Conservation (phyloP, 2,888 invertebrate species). For the Drosophila maculinotata region DNA sequence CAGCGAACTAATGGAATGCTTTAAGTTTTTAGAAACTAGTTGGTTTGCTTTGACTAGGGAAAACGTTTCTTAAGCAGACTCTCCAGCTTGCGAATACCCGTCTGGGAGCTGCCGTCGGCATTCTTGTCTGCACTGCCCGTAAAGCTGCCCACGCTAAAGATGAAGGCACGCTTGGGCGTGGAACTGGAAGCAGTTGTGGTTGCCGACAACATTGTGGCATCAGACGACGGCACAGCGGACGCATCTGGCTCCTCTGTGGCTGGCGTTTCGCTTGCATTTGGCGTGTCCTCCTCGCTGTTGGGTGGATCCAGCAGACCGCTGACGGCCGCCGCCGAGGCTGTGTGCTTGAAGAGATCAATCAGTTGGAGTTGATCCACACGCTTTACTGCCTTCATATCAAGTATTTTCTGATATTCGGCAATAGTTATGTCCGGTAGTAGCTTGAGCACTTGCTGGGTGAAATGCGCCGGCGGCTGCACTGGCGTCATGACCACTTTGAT, state of each 20-base stretch:
- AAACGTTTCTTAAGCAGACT: slow-evolving; percentile 87
- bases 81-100: slow-evolving; percentile 86
- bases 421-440: slow-evolving; percentile 95
- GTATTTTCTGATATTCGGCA: slow-evolving; percentile 96
- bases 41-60: slow-evolving; percentile 70
- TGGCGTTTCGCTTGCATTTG: slow-evolving; percentile 13
- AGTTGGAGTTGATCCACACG: slow-evolving; percentile 87
- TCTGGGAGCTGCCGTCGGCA: slow-evolving; percentile 71
- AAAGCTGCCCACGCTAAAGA: slow-evolving; percentile 83
- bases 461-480: slow-evolving; percentile 90
- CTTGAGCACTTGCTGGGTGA: slow-evolving; percentile 95
- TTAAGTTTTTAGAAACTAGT: slow-evolving; percentile 11
- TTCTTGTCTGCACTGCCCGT: slow-evolving; percentile 79
- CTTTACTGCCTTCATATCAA: slow-evolving; percentile 96
- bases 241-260: slow-evolving; percentile 37
- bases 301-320: slow-evolving; percentile 56
- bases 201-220: slow-evolving; percentile 29
- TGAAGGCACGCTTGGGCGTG: slow-evolving; percentile 83
- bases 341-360: slow-evolving; percentile 87
- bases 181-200: slow-evolving; percentile 54
- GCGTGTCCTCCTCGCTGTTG: slow-evolving; percentile 48
- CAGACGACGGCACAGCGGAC: slow-evolving; percentile 22
- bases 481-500: slow-evolving; percentile 99
- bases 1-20: slow-evolving; percentile 54
- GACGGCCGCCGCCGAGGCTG: slow-evolving; percentile 78